These are phyloP conservation scores for Chrysolina oricalcia DNA, from an alignment of 2,888 invertebrate genomes.

Conservation along the genomic window DNA sequence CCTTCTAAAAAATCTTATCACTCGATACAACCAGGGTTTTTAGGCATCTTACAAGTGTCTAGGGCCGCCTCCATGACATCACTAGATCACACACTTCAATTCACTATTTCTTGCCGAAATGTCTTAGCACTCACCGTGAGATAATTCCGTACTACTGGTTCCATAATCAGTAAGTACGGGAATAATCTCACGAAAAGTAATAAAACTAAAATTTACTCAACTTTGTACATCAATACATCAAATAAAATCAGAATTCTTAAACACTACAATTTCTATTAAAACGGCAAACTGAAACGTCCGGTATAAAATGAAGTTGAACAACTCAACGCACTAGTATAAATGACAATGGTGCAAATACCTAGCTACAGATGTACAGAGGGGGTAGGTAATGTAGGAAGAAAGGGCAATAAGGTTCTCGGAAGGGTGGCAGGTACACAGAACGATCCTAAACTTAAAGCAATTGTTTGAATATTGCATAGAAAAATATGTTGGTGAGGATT, in stretches of 20 bases:
- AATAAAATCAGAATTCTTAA: background rate
- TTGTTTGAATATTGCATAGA: constrained; percentile 10
- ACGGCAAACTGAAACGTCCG: background rate
- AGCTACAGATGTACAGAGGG: background rate
- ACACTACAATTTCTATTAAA: background rate
- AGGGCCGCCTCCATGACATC: background rate
- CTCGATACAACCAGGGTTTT: too few relatives aligned
- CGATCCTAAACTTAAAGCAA: constrained; percentile 33
- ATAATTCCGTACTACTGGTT: constrained; percentile 67
- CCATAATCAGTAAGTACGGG: constrained; percentile 59
- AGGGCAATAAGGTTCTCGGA: constrained; percentile 11
- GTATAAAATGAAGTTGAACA: constrained; percentile 19
- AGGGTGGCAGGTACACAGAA: constrained; percentile 39
- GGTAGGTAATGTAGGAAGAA: background rate
- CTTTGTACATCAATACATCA: constrained; percentile 20
- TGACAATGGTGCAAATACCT: background rate
- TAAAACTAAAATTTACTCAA: constrained; percentile 47
- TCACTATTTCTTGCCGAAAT: background rate
- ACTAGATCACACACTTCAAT: background rate
- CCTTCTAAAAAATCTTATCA: too few relatives aligned
- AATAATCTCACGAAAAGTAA: constrained; percentile 62
- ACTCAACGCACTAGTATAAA: constrained; percentile 1
- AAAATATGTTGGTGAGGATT: constrained; percentile 18
- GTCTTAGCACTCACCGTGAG: constrained; percentile 61
- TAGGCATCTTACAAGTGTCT: too few relatives aligned